A percentile compares a stretch with the other conserved stretches of the same genome.
These are phyloP conservation scores for Neodontobutis hainanensis DNA, from an alignment of 2,113 vertebrate species.

Conservation along the genomic window DNA sequence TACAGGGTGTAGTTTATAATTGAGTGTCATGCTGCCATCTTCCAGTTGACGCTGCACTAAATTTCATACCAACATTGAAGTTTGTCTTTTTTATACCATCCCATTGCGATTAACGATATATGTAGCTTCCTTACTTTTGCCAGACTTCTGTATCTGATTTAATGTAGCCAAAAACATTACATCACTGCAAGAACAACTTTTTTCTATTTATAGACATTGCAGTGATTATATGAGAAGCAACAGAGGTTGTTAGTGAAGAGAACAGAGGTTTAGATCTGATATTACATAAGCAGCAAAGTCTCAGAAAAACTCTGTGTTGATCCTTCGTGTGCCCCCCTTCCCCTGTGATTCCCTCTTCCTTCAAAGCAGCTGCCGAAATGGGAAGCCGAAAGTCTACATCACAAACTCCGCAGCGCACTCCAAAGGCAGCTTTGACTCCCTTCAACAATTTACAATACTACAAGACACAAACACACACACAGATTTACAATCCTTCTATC, in stretches of 20 bases:
- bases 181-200: neutral
- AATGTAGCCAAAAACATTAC: neutral
- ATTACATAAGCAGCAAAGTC: slow-evolving; percentile 64
- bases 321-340: slow-evolving; percentile 19
- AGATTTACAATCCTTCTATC: slow-evolving; percentile 13
- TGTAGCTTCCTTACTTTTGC: neutral
- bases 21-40: slow-evolving; percentile 1
- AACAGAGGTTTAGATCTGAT: slow-evolving; percentile 45
- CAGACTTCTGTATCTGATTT: neutral
- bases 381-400: slow-evolving; percentile 33
- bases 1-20: neutral
- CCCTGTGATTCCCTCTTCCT: slow-evolving; percentile 51
- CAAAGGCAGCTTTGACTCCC: slow-evolving; percentile 27
- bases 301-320: slow-evolving; percentile 57
- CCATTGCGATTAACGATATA: neutral
- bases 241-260: slow-evolving; percentile 48
- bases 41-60: neutral
- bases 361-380: slow-evolving; percentile 60
- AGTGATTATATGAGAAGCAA: neutral
- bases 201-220: neutral
- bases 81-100: neutral
- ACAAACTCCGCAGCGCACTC: slow-evolving; percentile 25
- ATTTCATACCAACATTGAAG: slow-evolving; percentile 14
- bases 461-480: neutral
- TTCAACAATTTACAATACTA: slow-evolving; percentile 32